Conservation (phyloP, 2,797 vertebrate genomes). For the Falco novaeseelandiae region DNA sequence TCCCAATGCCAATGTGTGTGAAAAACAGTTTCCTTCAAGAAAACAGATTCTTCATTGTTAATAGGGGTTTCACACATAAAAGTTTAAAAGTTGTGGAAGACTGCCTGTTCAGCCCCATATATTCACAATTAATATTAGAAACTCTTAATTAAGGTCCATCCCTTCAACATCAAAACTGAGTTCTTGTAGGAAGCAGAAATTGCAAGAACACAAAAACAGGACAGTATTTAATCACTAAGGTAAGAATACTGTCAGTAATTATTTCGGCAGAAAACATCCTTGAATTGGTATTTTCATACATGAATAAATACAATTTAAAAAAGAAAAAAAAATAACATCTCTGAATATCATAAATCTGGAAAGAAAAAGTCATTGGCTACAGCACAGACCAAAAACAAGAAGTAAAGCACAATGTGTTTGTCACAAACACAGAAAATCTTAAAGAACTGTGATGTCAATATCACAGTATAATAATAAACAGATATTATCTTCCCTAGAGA, state of each 20-base stretch:
- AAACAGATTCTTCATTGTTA: conserved; percentile 67
- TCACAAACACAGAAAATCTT: neutral
- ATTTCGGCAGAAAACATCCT: neutral
- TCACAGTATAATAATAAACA: neutral
- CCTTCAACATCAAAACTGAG: neutral
- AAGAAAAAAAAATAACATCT: neutral
- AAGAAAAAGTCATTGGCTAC: neutral
- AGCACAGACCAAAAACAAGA: neutral
- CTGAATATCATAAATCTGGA: neutral
- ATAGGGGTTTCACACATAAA: conserved; percentile 53
- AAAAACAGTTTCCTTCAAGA: conserved; percentile 55
- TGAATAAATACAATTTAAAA: neutral
- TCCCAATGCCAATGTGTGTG: neutral
- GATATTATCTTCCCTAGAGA: neutral
- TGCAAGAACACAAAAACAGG: conserved; percentile 9
- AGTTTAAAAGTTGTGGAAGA: conserved; percentile 51
- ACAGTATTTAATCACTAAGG: neutral
- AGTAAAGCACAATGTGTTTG: neutral
- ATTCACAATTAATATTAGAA: conserved; percentile 39
- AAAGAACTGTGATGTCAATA: neutral
- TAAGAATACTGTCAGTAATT: neutral
- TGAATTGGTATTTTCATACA: neutral
- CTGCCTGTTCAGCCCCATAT: conserved; percentile 9
- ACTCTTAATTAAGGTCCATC: conserved; percentile 35
- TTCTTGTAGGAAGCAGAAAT: conserved; percentile 27